Evolutionary conservation across 2,797 vertebrate genomes (phyloP), one percentile per base, ranked within the genome.

Genomic region (Syngnathus acus): DNA sequence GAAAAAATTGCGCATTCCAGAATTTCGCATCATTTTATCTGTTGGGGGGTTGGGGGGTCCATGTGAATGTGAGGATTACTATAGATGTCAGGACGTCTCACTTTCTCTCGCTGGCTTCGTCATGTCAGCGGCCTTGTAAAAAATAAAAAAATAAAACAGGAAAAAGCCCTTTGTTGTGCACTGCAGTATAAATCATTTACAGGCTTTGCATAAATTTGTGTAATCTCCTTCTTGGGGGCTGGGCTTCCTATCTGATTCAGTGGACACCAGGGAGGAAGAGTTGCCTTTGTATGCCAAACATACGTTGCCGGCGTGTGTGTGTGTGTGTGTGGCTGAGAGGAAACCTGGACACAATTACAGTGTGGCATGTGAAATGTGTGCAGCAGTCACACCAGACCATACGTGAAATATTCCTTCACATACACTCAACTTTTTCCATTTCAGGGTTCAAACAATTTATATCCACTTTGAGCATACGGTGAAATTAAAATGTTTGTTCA

Each of bases 161-260:
- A 75, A 68, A 71, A 80, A 75, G 66, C 64, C 78, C 82, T 87
- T 87, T 90, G 90, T 90, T 89, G 83, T 84, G 70, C 79, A 81
- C 77, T 53, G 80, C 83, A 81, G 79, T 88, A 87, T 90, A 89
- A 90, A 89, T 90, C 86, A 90, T 87, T 84, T 89, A 90, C 80
- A 85, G 82, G 88, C 84, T 90, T 88, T 89, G 85, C 86, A 89
- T 90, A 88, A 75, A 89, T 90, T 88, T 89, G 88, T 87, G 84
- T 87, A 86, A 90, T 90, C 85, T 88, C 72, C 77, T 86, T 80
- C 69, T 53, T 80, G 83, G 86, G 81, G 86, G 80, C 82, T 78
- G 81, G 83, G 79, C 74, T 66, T 73, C 67, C 73, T 65, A 78
- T 83, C 80, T 73, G 78, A 88, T 80, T 86, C 79, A 80, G 69